Conservation (phyloP, 53 echinoderm and acorn worm genomes). For the Glandiceps talaboti region DNA sequence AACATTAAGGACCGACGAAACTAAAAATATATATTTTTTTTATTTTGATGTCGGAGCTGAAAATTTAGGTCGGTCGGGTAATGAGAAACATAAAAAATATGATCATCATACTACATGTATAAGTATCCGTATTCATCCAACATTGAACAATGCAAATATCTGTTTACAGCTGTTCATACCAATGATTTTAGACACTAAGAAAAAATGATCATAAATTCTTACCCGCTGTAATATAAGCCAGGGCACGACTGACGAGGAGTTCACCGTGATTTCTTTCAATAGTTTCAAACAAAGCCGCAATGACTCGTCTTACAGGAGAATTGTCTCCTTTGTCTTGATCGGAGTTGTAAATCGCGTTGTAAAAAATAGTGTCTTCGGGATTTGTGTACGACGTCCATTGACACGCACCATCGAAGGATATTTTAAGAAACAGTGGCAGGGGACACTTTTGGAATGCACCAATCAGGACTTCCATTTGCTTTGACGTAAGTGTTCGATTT, state of each 20-base stretch:
- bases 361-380: conserved; percentile 13
- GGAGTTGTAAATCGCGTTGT: conserved; percentile 1
- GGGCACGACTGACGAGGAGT: conserved; percentile 24
- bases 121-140: too few relatives aligned
- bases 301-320: conserved; percentile 2
- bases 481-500: background rate
- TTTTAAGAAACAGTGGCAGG: conserved; percentile 34
- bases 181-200: too few relatives aligned
- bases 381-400: conserved; percentile 26
- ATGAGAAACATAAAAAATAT: too few relatives aligned
- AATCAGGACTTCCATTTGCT: background rate
- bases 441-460: conserved; percentile 10
- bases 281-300: conserved; percentile 15
- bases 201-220: too few relatives aligned
- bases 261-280: conserved; percentile 33
- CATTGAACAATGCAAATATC: too few relatives aligned
- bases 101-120: too few relatives aligned
- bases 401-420: conserved; percentile 20
- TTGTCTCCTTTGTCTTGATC: background rate
- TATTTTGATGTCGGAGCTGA: too few relatives aligned
- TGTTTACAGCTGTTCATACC: too few relatives aligned
- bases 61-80: too few relatives aligned
- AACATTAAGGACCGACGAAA: too few relatives aligned
- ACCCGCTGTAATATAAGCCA: conserved; percentile 21
- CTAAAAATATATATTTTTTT: too few relatives aligned